phyloP scores from a whole-genome alignment of 2,113 vertebrate genomes.

The Triplophysa rosa region DNA sequence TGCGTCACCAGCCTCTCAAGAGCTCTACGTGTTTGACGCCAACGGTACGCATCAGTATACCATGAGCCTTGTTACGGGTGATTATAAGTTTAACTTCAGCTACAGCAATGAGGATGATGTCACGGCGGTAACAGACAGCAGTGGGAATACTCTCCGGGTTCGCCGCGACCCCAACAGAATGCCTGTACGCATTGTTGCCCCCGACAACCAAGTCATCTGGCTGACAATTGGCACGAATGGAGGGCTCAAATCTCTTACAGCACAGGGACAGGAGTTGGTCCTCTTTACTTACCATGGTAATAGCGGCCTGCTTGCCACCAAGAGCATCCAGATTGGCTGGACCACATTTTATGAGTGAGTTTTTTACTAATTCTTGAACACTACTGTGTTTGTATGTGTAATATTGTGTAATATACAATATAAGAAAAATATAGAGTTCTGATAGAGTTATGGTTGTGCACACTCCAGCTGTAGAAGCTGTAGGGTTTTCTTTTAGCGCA shows the following conservation, averaged over 20 bases:
- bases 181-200: conserved; percentile 94
- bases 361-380: not conserved
- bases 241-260: conserved; percentile 92
- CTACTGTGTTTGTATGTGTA: not conserved
- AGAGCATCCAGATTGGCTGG: conserved; percentile 97
- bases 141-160: conserved; percentile 91
- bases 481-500: conserved; percentile 5
- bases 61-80: conserved; percentile 90
- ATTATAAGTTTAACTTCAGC: conserved; percentile 97
- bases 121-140: conserved; percentile 92
- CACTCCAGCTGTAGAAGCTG: conserved; percentile 3
- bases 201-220: conserved; percentile 98
- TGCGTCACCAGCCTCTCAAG: conserved; percentile 90
- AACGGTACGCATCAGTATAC: conserved; percentile 97
- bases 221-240: conserved; percentile 96
- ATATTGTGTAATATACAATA: not conserved
- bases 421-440: not conserved
- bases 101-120: conserved; percentile 97
- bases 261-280: conserved; percentile 93
- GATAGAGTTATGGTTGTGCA: not conserved
- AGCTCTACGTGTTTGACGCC: conserved; percentile 94
- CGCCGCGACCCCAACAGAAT: conserved; percentile 92
- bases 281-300: conserved; percentile 96
- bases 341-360: conserved; percentile 99
- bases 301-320: conserved; percentile 94